Conservation (phyloP, 2,888 invertebrate species). For the Podabrus alpinus region DNA sequence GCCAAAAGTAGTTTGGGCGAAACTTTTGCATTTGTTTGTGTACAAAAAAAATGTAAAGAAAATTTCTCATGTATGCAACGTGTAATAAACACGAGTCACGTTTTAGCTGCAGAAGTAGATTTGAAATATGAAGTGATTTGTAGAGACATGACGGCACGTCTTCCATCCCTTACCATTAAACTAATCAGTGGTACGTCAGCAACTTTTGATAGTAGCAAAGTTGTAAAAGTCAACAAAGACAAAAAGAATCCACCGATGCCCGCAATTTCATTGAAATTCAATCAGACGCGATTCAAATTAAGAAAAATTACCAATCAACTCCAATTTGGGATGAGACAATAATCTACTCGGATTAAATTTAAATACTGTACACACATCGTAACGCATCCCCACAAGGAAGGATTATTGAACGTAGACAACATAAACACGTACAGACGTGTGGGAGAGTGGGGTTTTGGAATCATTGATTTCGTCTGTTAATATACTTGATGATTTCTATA, state of each 20-base stretch:
- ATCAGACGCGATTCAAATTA: neutral
- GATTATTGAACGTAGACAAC: neutral
- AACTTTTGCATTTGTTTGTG: constrained; percentile 20
- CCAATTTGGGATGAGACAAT: neutral
- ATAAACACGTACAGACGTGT: neutral
- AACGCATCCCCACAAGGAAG: neutral
- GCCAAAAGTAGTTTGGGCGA: constrained; percentile 13
- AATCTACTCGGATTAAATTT: neutral
- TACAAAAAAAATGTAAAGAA: constrained; percentile 7
- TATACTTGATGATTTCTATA: neutral
- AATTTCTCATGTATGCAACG: constrained; percentile 25
- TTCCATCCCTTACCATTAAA: constrained; percentile 40
- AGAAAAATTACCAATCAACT: neutral
- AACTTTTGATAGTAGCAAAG: constrained; percentile 34
- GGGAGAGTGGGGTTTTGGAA: neutral
- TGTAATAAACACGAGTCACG: constrained; percentile 30
- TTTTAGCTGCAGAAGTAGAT: constrained; percentile 28
- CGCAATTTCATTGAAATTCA: too few species aligned
- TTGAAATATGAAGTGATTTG: constrained; percentile 30
- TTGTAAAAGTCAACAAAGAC: neutral
- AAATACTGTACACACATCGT: neutral
- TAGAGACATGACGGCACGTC: constrained; percentile 36
- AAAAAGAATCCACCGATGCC: neutral
- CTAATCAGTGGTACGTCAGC: constrained; percentile 41
- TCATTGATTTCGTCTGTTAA: neutral